Base-by-base conservation (phyloP, 2,797 vertebrate species). In the Ctenopoma multispine region DNA sequence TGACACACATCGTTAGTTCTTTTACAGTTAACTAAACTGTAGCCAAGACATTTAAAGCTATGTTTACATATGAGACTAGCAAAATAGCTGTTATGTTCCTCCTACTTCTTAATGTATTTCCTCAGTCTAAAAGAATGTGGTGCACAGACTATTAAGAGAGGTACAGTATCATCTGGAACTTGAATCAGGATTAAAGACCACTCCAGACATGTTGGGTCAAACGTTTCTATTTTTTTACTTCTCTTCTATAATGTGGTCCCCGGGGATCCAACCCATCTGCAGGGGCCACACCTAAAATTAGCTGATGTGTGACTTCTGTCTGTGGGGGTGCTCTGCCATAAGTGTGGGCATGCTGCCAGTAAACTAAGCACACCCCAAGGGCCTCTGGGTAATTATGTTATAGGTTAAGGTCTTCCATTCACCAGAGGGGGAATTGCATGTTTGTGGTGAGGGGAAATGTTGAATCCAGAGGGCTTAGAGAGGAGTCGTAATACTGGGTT, bases 381-480 rank as follows among this genome's bases (percentile, higher is more conserved):
- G 44, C 44, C 62, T 61, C 72, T 55, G 61, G 71, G 69, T 79
- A 60, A 79, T 76, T 70, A 72, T 38, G 43, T 57, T 21, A 11
- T 36, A 70, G n/a, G 6, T 60, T 69, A 23, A 47, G 46, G 59
- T 47, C 53, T 27, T 40, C 23, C 6, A 40, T 47, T 66, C 51
- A 57, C 41, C 27, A 12, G 12, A 44, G n/a, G 29, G 53, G 62
- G 23, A 50, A 43, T 43, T 50, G 56, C 57, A 29, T 43, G 43
- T 44, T 44, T 44, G 60, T 60, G 57, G 63, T 71, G 63, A 62
- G 36, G 44, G 57, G 27, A 36, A 7, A 20, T 51, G 48, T 55
- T 31, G 53, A 62, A 47, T 56, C 47, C 38, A 34, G 50, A 57
- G 36, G 21, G 41, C n/a, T 31, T 18, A 18, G 55, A 50, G 36